Evolutionary conservation across 2,888 invertebrate genomes (phyloP).

Genomic region (Bibio marci): DNA sequence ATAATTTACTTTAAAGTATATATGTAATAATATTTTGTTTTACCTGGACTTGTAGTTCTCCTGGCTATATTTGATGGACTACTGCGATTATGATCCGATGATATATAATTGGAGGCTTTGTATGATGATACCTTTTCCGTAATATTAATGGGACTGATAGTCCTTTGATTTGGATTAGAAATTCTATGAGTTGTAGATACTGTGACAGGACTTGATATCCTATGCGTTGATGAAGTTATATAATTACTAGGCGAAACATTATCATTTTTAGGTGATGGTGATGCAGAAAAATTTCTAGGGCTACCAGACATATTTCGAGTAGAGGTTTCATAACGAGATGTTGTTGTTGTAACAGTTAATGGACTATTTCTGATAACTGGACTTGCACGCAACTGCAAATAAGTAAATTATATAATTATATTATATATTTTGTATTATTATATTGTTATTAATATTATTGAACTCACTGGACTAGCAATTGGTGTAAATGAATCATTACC

Average conservation of each 20-base stretch:
- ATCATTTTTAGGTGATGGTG: slow-evolving; percentile 23
- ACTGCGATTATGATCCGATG: slow-evolving; percentile 25
- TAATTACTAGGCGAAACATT: slow-evolving; percentile 37
- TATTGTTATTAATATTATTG: slow-evolving; percentile 7
- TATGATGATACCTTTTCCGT: slow-evolving; percentile 31
- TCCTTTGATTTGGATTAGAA: slow-evolving; percentile 22
- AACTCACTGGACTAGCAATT: slow-evolving; percentile 27
- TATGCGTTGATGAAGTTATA: slow-evolving; percentile 31
- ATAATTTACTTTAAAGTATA: no score
- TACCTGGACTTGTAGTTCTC: slow-evolving; percentile 33
- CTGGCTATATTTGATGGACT: slow-evolving; percentile 39
- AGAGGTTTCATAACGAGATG: slow-evolving; percentile 23
- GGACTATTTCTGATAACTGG: slow-evolving; percentile 26
- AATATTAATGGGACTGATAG: slow-evolving; percentile 2
- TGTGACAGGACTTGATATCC: slow-evolving; percentile 24
- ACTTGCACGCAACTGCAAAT: slow-evolving; percentile 23
- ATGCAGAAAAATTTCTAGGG: slow-evolving; percentile 24
- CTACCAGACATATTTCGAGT: slow-evolving; percentile 22
- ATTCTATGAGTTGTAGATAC: slow-evolving; percentile 25
- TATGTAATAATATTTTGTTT: not conserved
- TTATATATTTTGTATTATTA: not conserved
- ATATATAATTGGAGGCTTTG: slow-evolving; percentile 33
- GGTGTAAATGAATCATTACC: slow-evolving; percentile 15
- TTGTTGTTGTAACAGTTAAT: slow-evolving; percentile 26
- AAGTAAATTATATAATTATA: slow-evolving; percentile 4